A percentile compares a stretch with the other conserved stretches of the same genome.
These are phyloP conservation scores for Tenthredo amoena DNA, from an alignment of 2,888 invertebrate genomes.

Conservation along the genomic window DNA sequence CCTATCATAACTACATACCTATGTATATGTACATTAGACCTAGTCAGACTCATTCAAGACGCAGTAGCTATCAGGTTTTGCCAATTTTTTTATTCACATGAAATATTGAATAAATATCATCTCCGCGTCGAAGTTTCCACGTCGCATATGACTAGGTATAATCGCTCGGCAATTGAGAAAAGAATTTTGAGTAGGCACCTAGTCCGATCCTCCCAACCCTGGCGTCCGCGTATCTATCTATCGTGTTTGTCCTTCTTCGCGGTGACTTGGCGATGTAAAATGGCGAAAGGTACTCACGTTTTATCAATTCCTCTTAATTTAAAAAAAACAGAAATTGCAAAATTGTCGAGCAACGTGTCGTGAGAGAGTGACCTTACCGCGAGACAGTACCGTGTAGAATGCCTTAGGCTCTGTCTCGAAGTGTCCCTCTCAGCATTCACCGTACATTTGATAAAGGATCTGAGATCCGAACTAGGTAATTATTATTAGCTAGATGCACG, in stretches of 20 bases:
- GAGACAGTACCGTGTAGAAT: not conserved
- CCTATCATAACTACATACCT: not conserved
- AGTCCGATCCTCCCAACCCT: not conserved
- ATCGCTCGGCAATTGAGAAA: not conserved
- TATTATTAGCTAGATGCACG: constrained; percentile 36
- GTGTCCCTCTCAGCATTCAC: constrained; percentile 29
- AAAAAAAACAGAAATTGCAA: constrained; percentile 56
- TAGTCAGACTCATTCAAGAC: not conserved
- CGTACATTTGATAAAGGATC: constrained; percentile 45
- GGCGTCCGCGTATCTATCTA: not conserved
- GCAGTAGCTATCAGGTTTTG: not conserved
- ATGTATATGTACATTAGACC: not conserved
- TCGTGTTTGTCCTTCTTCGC: not conserved
- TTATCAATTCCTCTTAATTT: constrained; percentile 27
- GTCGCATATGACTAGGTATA: not conserved
- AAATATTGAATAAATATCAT: not conserved
- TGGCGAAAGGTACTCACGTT: constrained; percentile 32
- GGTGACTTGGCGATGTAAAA: constrained; percentile 5
- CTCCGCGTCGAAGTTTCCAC: not conserved
- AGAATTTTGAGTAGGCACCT: constrained; percentile 5
- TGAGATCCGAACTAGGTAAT: constrained; percentile 38
- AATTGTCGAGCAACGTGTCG: constrained; percentile 59
- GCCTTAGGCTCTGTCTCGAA: not conserved
- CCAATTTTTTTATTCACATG: not conserved
- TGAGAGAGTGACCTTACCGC: constrained; percentile 64